phyloP scores from a whole-genome alignment of 2,797 vertebrate genomes.

The Micromesistius poutassou region DNA sequence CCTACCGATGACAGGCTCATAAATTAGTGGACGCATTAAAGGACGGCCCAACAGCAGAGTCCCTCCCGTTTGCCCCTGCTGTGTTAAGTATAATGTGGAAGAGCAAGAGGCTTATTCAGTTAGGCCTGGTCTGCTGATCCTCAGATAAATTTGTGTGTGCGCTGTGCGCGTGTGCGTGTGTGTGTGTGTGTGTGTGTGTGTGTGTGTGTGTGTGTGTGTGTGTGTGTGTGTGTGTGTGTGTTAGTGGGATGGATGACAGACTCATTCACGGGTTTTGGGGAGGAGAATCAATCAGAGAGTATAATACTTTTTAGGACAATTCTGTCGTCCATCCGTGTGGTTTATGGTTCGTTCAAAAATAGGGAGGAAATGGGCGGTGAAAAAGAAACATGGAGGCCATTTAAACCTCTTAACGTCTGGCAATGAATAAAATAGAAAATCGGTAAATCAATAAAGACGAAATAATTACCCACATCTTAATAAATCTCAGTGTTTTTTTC shows the following conservation, averaged over 20 bases:
- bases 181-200: constrained; percentile 9
- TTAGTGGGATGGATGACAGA: not conserved
- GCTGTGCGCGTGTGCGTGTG: constrained; percentile 19
- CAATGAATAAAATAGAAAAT: not conserved
- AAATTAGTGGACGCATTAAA: constrained; percentile 37
- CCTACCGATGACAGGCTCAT: constrained; percentile 46
- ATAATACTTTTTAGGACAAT: not conserved
- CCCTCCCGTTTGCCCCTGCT: constrained; percentile 19
- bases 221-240: constrained; percentile 24
- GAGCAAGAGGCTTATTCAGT: constrained; percentile 47
- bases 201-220: constrained; percentile 4
- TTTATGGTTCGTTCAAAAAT: not conserved
- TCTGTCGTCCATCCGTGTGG: not conserved
- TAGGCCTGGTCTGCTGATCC: constrained; percentile 58
- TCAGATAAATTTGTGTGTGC: constrained; percentile 47
- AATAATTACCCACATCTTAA: not conserved
- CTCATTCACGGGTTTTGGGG: not conserved
- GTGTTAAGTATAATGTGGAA: constrained; percentile 19
- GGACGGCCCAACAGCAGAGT: constrained; percentile 33
- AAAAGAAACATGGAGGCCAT: not conserved
- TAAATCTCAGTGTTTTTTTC: not conserved
- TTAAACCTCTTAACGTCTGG: not conserved
- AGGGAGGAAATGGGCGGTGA: not conserved
- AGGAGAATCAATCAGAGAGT: not conserved
- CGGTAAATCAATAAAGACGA: not conserved